Evolutionary conservation across 2,113 vertebrate genomes (phyloP).

Genomic region (Acrocephalus kingi): DNA sequence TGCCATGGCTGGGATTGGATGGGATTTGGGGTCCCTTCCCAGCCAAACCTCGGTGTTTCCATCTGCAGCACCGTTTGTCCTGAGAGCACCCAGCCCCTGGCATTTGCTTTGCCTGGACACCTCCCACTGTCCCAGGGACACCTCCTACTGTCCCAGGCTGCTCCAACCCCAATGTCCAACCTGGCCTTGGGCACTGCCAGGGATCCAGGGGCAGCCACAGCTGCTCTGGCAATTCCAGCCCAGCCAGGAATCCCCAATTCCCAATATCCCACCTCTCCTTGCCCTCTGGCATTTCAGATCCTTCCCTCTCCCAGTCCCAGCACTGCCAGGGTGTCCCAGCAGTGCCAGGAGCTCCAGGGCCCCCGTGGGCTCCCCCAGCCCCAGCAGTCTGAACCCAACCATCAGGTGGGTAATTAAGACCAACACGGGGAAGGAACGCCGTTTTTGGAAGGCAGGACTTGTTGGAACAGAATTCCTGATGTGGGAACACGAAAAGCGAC

Average conservation of each 20-base stretch:
- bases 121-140: not conserved
- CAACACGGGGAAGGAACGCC: rapidly evolving
- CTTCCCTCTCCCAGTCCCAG: not conserved
- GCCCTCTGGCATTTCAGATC: not conserved
- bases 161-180: not conserved
- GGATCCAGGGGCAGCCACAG: too few relatives aligned
- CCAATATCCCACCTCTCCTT: rapidly evolving
- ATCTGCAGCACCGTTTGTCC: rapidly evolving
- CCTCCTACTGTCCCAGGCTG: not conserved
- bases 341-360: rapidly evolving
- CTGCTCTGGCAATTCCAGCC: too few relatives aligned
- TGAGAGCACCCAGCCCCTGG: rapidly evolving
- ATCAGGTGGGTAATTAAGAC: not conserved
- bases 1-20: rapidly evolving
- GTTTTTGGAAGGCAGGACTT: not conserved
- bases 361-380: too few relatives aligned
- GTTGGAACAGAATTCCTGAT: not conserved
- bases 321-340: not conserved
- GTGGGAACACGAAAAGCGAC: not conserved
- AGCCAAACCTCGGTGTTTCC: not conserved
- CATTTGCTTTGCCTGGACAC: not conserved
- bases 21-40: not conserved
- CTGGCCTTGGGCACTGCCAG: not conserved
- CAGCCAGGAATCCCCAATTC: not conserved
- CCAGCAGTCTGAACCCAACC: rapidly evolving